Conservation (phyloP, 1,140 invertebrate genomes). For the Pseudomyrmex sp. region DNA sequence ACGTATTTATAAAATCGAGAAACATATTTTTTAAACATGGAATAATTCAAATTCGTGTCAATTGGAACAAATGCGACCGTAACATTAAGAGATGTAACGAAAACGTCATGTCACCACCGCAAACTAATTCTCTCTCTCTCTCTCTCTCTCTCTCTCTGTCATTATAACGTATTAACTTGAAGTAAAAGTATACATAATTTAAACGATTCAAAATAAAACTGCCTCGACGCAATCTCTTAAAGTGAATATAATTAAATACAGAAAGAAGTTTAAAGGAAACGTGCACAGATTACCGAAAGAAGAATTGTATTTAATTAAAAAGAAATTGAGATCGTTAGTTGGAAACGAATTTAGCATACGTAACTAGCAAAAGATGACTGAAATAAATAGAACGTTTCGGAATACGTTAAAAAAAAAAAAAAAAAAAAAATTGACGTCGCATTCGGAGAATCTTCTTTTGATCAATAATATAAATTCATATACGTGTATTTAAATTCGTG, state of each 20-base stretch:
- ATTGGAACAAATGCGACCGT: background rate
- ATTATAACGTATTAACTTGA: background rate
- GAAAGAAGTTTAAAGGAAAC: conserved; percentile 26
- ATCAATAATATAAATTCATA: conserved; percentile 10
- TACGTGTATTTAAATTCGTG: background rate
- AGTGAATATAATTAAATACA: conserved; percentile 24
- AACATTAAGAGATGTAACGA: too few species aligned
- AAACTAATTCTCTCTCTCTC: background rate
- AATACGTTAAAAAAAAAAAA: conserved; percentile 12
- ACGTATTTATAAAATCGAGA: background rate
- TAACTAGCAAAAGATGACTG: conserved; percentile 29
- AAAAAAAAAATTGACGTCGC: conserved; percentile 2
- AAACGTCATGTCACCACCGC: background rate
- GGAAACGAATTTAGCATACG: conserved; percentile 27
- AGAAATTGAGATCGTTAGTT: conserved; percentile 39
- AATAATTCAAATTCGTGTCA: too few species aligned
- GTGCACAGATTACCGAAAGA: conserved; percentile 24
- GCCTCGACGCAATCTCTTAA: background rate
- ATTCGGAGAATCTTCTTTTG: conserved; percentile 1
- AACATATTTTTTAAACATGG: background rate
- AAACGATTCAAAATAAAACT: background rate
- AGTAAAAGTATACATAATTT: background rate
- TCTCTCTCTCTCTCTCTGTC: too few species aligned
- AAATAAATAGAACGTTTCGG: conserved; percentile 27
- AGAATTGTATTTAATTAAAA: conserved; percentile 48